These are phyloP conservation scores for Spinus pinus DNA, from an alignment of 2,797 vertebrate species.

Conservation along the genomic window DNA sequence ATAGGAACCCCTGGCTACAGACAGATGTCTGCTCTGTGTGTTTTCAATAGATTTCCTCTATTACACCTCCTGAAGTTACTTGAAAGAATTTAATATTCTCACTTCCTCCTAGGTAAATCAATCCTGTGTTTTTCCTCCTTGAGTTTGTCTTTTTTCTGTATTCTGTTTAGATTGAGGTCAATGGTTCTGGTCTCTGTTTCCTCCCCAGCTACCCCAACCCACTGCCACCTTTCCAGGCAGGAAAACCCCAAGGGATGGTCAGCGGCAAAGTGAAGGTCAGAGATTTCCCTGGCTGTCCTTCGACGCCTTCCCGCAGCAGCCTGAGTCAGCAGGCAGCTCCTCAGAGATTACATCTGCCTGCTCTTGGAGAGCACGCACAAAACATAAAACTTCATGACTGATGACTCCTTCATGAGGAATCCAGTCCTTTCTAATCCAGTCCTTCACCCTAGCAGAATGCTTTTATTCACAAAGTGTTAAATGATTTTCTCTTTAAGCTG, in stretches of 20 bases:
- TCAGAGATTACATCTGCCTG: not conserved
- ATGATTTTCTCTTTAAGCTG: not conserved
- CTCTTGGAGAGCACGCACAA: not conserved
- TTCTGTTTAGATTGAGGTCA: conserved; percentile 44
- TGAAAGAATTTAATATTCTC: conserved; percentile 54
- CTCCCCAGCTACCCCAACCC: not conserved
- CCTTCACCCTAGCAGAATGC: not conserved
- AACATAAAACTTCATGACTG: not conserved
- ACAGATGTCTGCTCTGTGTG: not conserved
- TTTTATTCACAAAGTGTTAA: not conserved
- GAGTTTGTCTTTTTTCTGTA: conserved; percentile 45
- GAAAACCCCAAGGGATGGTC: not conserved
- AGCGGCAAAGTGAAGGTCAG: conserved; percentile 5
- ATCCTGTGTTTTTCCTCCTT: not conserved
- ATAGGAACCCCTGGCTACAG: not conserved
- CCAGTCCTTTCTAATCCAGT: not conserved
- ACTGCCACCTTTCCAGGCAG: not conserved
- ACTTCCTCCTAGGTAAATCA: conserved; percentile 47
- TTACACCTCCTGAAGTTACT: conserved; percentile 43
- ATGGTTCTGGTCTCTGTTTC: conserved; percentile 34
- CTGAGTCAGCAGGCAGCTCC: conserved; percentile 30
- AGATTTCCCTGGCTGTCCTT: conserved; percentile 35
- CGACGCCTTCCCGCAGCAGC: not conserved
- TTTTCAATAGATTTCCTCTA: conserved; percentile 31
- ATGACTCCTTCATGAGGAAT: not conserved